phyloP scores from a whole-genome alignment of 2,113 vertebrate species.

The Pluvialis apricaria region DNA sequence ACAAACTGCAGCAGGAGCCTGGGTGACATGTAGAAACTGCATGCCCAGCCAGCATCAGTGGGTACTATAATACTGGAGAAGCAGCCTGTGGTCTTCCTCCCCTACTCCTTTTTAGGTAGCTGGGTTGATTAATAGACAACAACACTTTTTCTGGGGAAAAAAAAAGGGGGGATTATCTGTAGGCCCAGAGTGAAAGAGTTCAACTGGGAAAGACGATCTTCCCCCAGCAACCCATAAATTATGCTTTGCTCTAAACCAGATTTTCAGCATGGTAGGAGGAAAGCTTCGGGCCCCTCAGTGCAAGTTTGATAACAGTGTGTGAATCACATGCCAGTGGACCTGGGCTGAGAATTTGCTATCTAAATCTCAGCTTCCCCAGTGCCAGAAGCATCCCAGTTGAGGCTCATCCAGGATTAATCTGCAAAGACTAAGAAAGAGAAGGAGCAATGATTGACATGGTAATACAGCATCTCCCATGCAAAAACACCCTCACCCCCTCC shows the following conservation, averaged over 20 bases:
- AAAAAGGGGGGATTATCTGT: not conserved
- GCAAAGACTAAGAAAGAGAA: not conserved
- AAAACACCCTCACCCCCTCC: not conserved
- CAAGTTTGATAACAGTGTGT: not conserved
- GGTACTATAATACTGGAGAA: not conserved
- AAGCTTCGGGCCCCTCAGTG: not conserved
- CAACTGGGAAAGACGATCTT: not conserved
- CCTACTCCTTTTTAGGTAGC: not conserved
- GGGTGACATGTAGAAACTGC: not conserved
- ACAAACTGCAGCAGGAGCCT: not conserved
- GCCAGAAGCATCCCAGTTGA: not conserved
- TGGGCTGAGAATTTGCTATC: not conserved
- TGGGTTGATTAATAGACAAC: not conserved
- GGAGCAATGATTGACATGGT: not conserved
- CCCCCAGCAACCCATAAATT: not conserved
- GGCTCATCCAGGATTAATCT: not conserved
- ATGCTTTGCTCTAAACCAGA: not conserved
- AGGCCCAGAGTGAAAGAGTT: not conserved
- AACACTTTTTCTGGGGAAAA: not conserved
- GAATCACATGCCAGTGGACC: not conserved
- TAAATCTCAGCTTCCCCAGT: not conserved
- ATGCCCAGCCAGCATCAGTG: not conserved
- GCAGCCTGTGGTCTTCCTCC: not conserved
- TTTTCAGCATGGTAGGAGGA: not conserved
- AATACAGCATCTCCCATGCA: slow-evolving; percentile 14